These are phyloP conservation scores for Drosophila robusta DNA, from an alignment of 2,888 invertebrate species.

Conservation along the genomic window DNA sequence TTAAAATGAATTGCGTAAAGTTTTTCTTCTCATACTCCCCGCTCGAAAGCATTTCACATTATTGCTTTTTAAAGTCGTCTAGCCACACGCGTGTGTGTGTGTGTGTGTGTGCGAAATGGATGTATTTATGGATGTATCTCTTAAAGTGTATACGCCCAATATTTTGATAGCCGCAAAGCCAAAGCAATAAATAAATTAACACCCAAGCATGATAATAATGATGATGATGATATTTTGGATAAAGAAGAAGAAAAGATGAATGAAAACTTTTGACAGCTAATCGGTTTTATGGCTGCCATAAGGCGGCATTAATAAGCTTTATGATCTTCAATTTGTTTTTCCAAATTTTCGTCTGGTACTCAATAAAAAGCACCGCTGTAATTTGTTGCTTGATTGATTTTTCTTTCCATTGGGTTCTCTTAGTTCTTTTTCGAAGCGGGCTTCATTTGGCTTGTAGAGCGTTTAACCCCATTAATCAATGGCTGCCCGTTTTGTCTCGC, in stretches of 20 bases:
- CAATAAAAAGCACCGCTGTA: slow-evolving; percentile 34
- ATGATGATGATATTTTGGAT: slow-evolving; percentile 16
- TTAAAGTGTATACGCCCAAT: slow-evolving; percentile 30
- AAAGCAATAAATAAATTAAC: slow-evolving; percentile 74
- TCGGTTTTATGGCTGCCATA: slow-evolving; percentile 38
- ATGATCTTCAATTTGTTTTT: slow-evolving; percentile 55
- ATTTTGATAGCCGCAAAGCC: slow-evolving; percentile 65
- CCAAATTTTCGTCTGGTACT: slow-evolving; percentile 23
- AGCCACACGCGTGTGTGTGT: slow-evolving; percentile 18
- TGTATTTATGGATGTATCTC: slow-evolving; percentile 12
- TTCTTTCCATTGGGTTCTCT: slow-evolving; percentile 23
- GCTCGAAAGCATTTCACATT: slow-evolving; percentile 51
- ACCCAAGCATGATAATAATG: slow-evolving; percentile 30
- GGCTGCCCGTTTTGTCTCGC: slow-evolving; percentile 38
- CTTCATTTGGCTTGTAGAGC: slow-evolving; percentile 30
- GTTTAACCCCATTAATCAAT: slow-evolving; percentile 75
- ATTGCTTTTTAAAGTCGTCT: slow-evolving; percentile 72
- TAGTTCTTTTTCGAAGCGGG: slow-evolving; percentile 11
- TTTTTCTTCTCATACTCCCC: slow-evolving; percentile 32
- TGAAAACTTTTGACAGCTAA: slow-evolving; percentile 57
- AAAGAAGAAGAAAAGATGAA: slow-evolving; percentile 43
- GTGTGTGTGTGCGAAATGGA: slow-evolving; percentile 13
- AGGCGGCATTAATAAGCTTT: slow-evolving; percentile 47
- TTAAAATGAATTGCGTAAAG: slow-evolving; percentile 73
- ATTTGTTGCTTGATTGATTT: slow-evolving; percentile 71